A percentile compares a stretch with the other conserved stretches of the same genome.
phyloP scores from a whole-genome alignment of 2,888 invertebrate genomes.

The Penaeus monodon region DNA sequence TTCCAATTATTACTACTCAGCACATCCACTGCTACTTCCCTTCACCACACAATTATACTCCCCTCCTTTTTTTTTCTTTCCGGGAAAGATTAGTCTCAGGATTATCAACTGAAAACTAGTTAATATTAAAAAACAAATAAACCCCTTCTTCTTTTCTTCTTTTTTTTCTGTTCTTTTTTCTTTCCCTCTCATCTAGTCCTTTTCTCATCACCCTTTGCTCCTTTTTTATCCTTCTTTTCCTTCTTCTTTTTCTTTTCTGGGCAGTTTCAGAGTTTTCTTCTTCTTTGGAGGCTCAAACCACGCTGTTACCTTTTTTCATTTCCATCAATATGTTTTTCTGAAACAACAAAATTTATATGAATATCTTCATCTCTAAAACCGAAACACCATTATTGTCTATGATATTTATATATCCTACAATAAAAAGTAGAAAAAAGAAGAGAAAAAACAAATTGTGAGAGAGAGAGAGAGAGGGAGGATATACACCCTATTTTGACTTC shows the following conservation, averaged over 20 bases:
- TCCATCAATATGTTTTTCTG: slow-evolving; percentile 62
- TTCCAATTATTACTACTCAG: too few species aligned
- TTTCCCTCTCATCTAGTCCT: slow-evolving; percentile 59
- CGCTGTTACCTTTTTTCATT: slow-evolving; percentile 42
- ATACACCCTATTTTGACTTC: too few species aligned
- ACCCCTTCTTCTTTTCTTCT: slow-evolving; percentile 57
- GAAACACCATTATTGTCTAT: not conserved
- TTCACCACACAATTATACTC: too few species aligned
- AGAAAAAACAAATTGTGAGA: too few species aligned
- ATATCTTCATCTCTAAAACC: not conserved
- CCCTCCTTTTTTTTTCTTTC: too few species aligned
- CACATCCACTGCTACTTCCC: too few species aligned
- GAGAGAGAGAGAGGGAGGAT: too few species aligned
- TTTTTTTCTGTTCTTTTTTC: slow-evolving; percentile 23
- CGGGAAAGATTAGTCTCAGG: too few species aligned
- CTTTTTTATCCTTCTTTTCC: slow-evolving; percentile 52
- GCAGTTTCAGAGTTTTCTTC: slow-evolving; percentile 58
- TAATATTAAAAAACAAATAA: slow-evolving; percentile 11
- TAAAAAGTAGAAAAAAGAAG: not conserved
- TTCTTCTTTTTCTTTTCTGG: slow-evolving; percentile 63
- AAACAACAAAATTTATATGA: not conserved
- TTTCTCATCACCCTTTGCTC: slow-evolving; percentile 51
- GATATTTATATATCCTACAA: not conserved
- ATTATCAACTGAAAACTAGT: not conserved
- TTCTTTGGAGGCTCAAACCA: slow-evolving; percentile 43